Evolutionary conservation across 2,113 vertebrate species (phyloP), one percentile per base, ranked within the genome.

Genomic region (Corapipo altera): DNA sequence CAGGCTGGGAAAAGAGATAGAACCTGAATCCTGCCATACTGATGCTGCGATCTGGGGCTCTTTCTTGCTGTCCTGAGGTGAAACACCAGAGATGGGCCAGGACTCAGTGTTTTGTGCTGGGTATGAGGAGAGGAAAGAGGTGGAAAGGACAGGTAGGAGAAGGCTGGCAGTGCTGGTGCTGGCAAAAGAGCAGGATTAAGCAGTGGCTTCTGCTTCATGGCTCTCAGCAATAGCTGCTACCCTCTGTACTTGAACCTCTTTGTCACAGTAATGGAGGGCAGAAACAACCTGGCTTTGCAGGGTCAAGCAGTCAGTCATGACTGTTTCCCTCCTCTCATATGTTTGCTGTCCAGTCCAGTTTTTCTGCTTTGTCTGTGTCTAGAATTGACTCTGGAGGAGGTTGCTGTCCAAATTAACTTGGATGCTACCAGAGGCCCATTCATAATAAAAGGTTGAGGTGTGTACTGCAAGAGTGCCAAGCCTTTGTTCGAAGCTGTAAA

Each of bases 401-500:
- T 32, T 72, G 54, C 48, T 83, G 54, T 61, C 55, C 46, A 92
- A 32, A 76, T 61, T 51, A 51, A 51, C 23, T 82, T 65, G 9
- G 14, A 5, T 0, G 0, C 57, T 91, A 26, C 27, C 15, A 57
- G 77, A 74, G n/a, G 23, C 41, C n/a, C 14, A 5, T 2, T 33
- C 61, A 15, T 64, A 48, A 66, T 13, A 37, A 28, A 72, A 79
- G 44, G 12, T 27, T 27, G 35, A 65, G 30, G 41, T 78, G 15
- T 62, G 3, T 33, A 51, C 88, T 88, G 71, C 37, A 85, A 57
- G 26, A 59, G 15, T 52, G 32, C 27, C 5, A 12, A 64, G 17
- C 12, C 23, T 71, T 84, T 74, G 12, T 58, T 61, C 33, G 57
- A 35, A 48, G 12, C 57, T 51, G 10, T 46, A 55, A 65, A 83